Conservation (phyloP, 2,888 invertebrate genomes). For the Clanis bilineata region DNA sequence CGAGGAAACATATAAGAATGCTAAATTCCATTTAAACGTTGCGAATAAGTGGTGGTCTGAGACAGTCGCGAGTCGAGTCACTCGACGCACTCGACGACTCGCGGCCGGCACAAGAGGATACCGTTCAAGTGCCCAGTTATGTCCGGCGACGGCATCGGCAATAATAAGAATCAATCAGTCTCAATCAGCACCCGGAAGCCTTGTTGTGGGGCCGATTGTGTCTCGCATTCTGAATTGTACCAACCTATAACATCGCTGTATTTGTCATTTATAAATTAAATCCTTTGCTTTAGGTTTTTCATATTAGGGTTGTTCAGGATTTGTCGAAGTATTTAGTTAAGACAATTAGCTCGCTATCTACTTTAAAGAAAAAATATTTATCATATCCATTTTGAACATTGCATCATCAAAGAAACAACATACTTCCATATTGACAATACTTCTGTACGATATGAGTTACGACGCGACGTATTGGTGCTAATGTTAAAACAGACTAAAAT, state of each 20-base stretch:
- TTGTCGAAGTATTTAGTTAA: no score
- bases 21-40: constrained; percentile 1
- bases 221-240: constrained; percentile 30
- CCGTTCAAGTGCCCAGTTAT: constrained; percentile 49
- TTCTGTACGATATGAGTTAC: not conserved
- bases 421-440: not conserved
- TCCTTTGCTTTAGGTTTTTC: not conserved
- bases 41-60: constrained; percentile 9
- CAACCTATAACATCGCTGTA: not conserved
- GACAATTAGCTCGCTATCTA: not conserved
- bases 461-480: not conserved
- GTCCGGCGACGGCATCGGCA: constrained; percentile 37
- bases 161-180: constrained; percentile 68
- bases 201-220: constrained; percentile 58
- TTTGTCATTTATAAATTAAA: not conserved
- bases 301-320: not conserved
- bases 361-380: not conserved
- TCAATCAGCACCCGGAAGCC: constrained; percentile 76
- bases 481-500: no score
- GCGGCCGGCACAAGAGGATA: no score
- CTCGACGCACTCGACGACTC: no score
- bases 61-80: no score
- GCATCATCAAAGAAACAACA: not conserved
- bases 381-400: not conserved
- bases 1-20: not conserved